Percentiles rank a stretch among this genome's conserved stretches.
These are phyloP conservation scores for Solea senegalensis DNA, from an alignment of 2,113 vertebrate species.

Conservation along the genomic window DNA sequence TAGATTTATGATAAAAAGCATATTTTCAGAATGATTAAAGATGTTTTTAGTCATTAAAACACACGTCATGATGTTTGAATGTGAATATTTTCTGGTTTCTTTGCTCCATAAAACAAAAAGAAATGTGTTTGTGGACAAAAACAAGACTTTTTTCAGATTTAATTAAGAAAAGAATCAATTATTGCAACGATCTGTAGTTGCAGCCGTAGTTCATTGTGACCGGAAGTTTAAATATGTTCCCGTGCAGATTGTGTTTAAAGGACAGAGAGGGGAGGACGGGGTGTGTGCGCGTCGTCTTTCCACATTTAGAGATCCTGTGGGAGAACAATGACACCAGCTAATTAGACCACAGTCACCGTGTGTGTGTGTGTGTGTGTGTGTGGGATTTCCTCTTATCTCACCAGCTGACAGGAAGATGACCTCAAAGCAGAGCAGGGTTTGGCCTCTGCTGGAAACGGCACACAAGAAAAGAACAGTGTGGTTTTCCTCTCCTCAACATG, in stretches of 20 bases:
- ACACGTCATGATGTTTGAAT: no score
- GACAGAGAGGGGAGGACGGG: slow-evolving; percentile 43
- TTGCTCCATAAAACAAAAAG: no score
- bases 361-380: slow-evolving; percentile 24
- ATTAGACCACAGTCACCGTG: slow-evolving; percentile 66
- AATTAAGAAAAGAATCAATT: no score
- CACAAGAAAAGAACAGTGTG: background rate
- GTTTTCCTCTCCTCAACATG: background rate
- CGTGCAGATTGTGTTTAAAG: slow-evolving; percentile 21
- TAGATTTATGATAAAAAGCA: no score
- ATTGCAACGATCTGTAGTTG: no score
- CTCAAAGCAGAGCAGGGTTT: slow-evolving; percentile 30
- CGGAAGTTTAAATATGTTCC: no score
- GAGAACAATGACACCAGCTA: slow-evolving; percentile 73
- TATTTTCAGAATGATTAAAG: no score
- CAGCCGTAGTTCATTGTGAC: no score
- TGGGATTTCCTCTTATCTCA: slow-evolving; percentile 63
- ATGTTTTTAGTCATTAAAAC: no score
- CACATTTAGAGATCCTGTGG: slow-evolving; percentile 73
- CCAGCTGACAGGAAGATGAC: slow-evolving; percentile 47
- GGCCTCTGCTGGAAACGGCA: slow-evolving; percentile 2
- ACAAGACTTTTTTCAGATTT: no score
- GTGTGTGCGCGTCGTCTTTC: slow-evolving; percentile 58
- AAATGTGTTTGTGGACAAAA: no score
- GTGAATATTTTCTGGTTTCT: no score